phyloP scores from a whole-genome alignment of 1,140 invertebrate species.

The Drosophila subobscura region DNA sequence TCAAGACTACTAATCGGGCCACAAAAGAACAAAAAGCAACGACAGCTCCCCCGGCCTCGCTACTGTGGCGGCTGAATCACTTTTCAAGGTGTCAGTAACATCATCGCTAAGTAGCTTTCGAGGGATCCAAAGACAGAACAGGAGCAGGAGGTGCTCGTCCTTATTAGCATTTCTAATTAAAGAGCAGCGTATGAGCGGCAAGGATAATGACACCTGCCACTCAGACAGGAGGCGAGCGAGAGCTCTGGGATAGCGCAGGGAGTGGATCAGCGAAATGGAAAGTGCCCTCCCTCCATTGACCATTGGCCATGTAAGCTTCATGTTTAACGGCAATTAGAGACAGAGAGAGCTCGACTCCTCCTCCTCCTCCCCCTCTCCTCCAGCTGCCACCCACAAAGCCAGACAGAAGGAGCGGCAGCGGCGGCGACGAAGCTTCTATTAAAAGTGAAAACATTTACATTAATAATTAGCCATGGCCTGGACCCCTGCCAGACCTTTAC shows the following conservation, averaged over 20 bases:
- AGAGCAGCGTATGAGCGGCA: conserved; percentile 59
- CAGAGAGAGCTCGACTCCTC: neutral
- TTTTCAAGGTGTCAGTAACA: conserved; percentile 68
- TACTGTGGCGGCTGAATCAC: conserved; percentile 24
- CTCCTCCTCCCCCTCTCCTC: conserved; percentile 20
- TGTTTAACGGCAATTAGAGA: conserved; percentile 65
- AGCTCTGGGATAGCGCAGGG: neutral
- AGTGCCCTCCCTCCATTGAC: conserved; percentile 22
- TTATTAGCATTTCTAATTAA: conserved; percentile 80
- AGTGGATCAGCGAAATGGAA: conserved; percentile 44
- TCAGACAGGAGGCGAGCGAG: conserved; percentile 25
- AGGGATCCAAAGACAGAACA: conserved; percentile 8
- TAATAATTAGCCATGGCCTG: conserved; percentile 73
- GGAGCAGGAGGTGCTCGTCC: conserved; percentile 10
- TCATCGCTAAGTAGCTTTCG: conserved; percentile 67
- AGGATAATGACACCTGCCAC: conserved; percentile 67
- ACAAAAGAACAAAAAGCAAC: conserved; percentile 34
- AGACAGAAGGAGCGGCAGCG: conserved; percentile 22
- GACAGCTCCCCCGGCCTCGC: conserved; percentile 7
- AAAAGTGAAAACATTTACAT: conserved; percentile 82
- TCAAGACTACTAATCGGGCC: conserved; percentile 60
- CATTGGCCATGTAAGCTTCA: conserved; percentile 60
- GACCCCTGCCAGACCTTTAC: no score
- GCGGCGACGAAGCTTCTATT: conserved; percentile 42
- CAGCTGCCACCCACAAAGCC: conserved; percentile 3